phyloP scores from a whole-genome alignment of 1,140 invertebrate genomes.

The Leptopilina clavipes region DNA sequence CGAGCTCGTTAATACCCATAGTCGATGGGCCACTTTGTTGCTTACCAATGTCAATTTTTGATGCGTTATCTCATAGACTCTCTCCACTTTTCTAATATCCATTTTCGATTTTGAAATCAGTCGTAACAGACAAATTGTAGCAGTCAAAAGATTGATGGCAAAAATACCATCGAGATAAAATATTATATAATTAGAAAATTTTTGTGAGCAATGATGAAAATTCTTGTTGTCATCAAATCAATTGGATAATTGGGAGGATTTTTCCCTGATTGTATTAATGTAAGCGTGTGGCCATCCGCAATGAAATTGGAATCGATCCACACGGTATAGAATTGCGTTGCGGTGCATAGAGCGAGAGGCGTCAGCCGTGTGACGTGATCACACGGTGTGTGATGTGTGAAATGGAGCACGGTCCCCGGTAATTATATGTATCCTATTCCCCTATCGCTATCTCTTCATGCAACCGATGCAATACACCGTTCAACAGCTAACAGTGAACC shows the following conservation, averaged over 20 bases:
- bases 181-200: too few species aligned
- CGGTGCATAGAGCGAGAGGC: conserved; percentile 62
- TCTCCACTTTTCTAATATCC: too few species aligned
- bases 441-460: conserved; percentile 53
- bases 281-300: conserved; percentile 52
- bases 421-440: conserved; percentile 73
- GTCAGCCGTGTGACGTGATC: conserved; percentile 72
- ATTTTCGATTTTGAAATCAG: too few species aligned
- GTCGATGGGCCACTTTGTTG: conserved; percentile 50
- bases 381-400: conserved; percentile 73
- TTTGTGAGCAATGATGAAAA: too few species aligned
- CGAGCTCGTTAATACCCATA: conserved; percentile 64
- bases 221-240: too few species aligned
- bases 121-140: too few species aligned
- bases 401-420: conserved; percentile 71
- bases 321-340: conserved; percentile 54
- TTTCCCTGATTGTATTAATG: background rate
- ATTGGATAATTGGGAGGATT: too few species aligned
- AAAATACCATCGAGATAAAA: too few species aligned
- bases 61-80: too few species aligned
- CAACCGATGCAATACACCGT: conserved; percentile 32
- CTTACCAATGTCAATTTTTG: too few species aligned
- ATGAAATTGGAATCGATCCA: conserved; percentile 60
- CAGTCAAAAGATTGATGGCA: too few species aligned
- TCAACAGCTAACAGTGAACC: conserved; percentile 31